Conservation (phyloP, 2,888 invertebrate genomes). For the Eristalinus aeneus region DNA sequence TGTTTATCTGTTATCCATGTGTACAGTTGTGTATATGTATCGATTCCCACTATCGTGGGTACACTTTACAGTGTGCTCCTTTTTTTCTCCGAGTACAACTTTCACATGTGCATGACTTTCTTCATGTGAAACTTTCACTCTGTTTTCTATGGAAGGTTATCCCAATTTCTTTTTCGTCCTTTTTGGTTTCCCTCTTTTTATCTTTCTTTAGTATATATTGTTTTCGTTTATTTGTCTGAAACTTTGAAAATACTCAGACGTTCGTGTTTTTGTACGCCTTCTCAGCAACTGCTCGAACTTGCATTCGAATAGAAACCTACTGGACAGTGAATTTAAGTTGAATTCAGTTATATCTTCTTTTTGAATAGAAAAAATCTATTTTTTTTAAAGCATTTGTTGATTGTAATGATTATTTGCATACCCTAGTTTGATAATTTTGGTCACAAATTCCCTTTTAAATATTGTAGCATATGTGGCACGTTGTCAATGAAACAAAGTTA, state of each 20-base stretch:
- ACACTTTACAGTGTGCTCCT: neutral
- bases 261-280: neutral
- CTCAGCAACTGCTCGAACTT: neutral
- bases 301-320: neutral
- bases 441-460: too few relatives aligned
- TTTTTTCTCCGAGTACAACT: conserved; percentile 17
- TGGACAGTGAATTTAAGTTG: neutral
- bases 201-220: neutral
- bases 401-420: neutral
- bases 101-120: conserved; percentile 29
- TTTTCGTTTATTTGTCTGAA: neutral
- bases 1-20: too few relatives aligned
- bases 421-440: too few relatives aligned
- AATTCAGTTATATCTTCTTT: neutral
- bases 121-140: conserved; percentile 50
- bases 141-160: conserved; percentile 45
- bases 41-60: conserved; percentile 22
- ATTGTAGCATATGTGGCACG: too few relatives aligned
- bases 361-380: neutral
- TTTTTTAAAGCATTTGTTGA: neutral
- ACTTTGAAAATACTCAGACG: neutral
- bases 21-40: conserved; percentile 23
- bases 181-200: conserved; percentile 2
- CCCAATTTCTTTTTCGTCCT: neutral
- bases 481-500: too few relatives aligned